A percentile compares a stretch with the other conserved stretches of the same genome.
These are phyloP conservation scores for Ptilorrhoa leucosticta DNA, from an alignment of 2,113 vertebrate species.

Conservation along the genomic window DNA sequence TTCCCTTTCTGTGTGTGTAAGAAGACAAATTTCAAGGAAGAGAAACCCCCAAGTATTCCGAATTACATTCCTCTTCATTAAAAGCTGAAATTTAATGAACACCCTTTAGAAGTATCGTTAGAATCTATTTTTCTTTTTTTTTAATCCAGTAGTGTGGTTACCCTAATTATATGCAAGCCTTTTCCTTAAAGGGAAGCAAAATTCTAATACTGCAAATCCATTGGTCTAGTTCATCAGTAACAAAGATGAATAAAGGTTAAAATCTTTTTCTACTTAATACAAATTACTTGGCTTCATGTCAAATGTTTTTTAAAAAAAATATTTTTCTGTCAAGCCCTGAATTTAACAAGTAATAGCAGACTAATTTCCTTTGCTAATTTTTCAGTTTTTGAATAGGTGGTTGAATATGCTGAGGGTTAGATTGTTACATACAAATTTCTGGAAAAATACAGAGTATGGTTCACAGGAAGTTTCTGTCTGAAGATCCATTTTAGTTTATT, in stretches of 20 bases:
- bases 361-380: neutral
- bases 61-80: neutral
- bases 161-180: neutral
- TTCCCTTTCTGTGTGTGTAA: neutral
- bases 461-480: neutral
- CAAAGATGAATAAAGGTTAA: neutral
- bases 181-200: neutral
- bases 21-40: neutral
- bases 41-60: neutral
- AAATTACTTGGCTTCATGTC: neutral
- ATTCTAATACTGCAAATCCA: neutral
- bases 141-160: accelerated
- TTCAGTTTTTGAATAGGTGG: neutral
- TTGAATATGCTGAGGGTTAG: neutral
- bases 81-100: neutral
- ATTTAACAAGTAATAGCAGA: neutral
- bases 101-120: neutral
- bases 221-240: neutral
- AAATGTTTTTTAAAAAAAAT: neutral
- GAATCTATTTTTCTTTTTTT: neutral
- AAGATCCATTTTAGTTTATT: neutral
- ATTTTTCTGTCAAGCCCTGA: neutral
- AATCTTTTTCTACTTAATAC: neutral
- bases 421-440: neutral
- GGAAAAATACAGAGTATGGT: neutral